Conservation (phyloP, 2,797 vertebrate genomes). For the Prunella strophiata region DNA sequence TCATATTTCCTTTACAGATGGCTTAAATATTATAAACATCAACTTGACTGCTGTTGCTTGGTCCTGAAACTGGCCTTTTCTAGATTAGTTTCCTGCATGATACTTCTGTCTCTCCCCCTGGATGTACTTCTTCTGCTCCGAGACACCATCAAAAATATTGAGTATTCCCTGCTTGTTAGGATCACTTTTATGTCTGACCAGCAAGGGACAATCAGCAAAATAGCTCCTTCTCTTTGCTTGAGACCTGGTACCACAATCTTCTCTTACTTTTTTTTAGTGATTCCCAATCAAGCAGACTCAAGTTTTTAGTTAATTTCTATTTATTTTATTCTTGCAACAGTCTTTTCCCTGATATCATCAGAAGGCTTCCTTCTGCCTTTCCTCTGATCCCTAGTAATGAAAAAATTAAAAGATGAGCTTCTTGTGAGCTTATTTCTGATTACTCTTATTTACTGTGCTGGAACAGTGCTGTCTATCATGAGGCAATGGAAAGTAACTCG, state of each 20-base stretch:
- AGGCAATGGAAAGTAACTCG: not conserved
- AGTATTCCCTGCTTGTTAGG: not conserved
- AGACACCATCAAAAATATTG: not conserved
- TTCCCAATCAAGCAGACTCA: not conserved
- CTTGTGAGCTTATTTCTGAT: conserved; percentile 35
- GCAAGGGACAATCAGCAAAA: not conserved
- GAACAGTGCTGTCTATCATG: not conserved
- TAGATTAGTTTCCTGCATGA: not conserved
- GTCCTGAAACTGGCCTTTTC: not conserved
- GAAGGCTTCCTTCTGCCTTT: conserved; percentile 47
- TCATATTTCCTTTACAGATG: conserved; percentile 35
- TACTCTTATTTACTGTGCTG: conserved; percentile 11
- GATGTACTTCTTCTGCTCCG: not conserved
- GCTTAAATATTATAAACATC: conserved; percentile 34
- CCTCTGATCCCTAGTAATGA: conserved; percentile 36
- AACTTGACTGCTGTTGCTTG: not conserved
- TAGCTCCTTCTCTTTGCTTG: not conserved
- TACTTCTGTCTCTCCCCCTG: not conserved
- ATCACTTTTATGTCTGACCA: not conserved
- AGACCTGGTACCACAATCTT: not conserved
- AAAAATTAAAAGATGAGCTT: conserved; percentile 47
- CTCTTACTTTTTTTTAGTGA: conserved; percentile 27
- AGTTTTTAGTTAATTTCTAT: conserved; percentile 50
- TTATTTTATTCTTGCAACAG: conserved; percentile 38
- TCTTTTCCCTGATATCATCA: not conserved